These are phyloP conservation scores for Acrobasis repandana DNA, from an alignment of 2,888 invertebrate species.

Conservation along the genomic window DNA sequence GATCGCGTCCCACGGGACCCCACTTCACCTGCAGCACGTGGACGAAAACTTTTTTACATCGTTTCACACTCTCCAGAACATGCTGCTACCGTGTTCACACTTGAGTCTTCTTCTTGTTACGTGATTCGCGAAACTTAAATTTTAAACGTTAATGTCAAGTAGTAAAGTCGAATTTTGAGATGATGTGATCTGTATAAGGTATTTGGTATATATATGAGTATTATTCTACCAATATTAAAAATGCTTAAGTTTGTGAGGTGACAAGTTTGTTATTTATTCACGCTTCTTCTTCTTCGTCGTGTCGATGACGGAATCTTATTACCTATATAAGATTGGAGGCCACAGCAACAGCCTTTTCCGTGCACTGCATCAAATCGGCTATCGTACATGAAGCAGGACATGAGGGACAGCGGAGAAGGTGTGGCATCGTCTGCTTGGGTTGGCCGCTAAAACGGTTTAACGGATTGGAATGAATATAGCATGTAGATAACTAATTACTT, in stretches of 20 bases:
- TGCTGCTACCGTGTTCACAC: slow-evolving; percentile 51
- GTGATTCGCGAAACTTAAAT: slow-evolving; percentile 3
- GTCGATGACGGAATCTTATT: too few species aligned
- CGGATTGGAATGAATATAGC: too few species aligned
- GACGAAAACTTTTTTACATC: slow-evolving; percentile 60
- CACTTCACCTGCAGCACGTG: slow-evolving; percentile 63
- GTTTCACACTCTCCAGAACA: slow-evolving; percentile 64
- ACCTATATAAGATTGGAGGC: too few species aligned
- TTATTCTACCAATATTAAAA: not conserved
- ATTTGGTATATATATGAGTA: not conserved
- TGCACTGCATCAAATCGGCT: too few species aligned
- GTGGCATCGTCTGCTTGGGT: too few species aligned
- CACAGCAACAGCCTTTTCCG: too few species aligned
- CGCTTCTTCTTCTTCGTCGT: too few species aligned
- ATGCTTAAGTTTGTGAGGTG: not conserved
- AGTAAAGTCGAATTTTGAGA: not conserved
- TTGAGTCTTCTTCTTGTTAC: slow-evolving; percentile 30
- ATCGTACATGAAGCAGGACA: too few species aligned
- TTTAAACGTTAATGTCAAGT: not conserved
- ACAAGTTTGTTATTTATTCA: too few species aligned
- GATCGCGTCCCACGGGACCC: slow-evolving; percentile 61
- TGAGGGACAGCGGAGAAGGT: too few species aligned
- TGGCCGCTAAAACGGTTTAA: too few species aligned
- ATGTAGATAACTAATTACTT: too few species aligned
- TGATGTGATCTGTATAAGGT: not conserved